phyloP scores from a whole-genome alignment of 2,797 vertebrate genomes.

The Pantherophis vulpinus region DNA sequence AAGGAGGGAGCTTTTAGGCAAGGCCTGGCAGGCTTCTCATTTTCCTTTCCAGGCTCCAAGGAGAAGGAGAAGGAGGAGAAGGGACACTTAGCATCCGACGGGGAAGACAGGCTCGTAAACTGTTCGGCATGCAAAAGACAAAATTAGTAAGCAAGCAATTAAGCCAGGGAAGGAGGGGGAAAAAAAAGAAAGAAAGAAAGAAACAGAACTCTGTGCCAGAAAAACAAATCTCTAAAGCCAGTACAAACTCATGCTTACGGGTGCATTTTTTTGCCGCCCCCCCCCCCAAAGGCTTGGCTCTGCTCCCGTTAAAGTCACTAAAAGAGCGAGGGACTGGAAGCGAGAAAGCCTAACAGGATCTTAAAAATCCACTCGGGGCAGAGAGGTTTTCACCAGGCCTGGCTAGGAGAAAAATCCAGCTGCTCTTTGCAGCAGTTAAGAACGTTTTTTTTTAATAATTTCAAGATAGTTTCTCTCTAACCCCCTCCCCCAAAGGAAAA shows the following conservation, averaged over 20 bases:
- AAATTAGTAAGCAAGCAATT: not conserved
- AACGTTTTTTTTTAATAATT: not conserved
- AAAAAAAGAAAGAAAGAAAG: not conserved
- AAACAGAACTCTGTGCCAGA: not conserved
- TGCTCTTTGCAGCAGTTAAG: not conserved
- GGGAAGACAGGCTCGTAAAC: not conserved
- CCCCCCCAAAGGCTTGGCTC: not conserved
- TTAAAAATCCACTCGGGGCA: not conserved
- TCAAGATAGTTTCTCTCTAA: not conserved
- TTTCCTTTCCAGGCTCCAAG: not conserved
- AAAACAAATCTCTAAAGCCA: not conserved
- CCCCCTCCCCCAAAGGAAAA: not conserved
- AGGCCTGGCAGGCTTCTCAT: rapidly evolving
- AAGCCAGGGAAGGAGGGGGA: rapidly evolving
- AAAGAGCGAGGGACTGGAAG: not conserved
- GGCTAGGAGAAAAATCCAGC: not conserved
- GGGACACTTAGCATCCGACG: not conserved
- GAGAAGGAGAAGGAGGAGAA: no score
- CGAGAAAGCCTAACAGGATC: not conserved
- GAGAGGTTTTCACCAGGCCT: not conserved
- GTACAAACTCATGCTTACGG: not conserved
- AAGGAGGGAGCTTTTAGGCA: no score
- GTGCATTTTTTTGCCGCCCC: no score
- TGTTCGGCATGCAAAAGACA: not conserved
- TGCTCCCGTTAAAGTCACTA: not conserved